Conservation (phyloP, 37 sponge, comb jelly and placozoan species). For the Beroe ovata region DNA sequence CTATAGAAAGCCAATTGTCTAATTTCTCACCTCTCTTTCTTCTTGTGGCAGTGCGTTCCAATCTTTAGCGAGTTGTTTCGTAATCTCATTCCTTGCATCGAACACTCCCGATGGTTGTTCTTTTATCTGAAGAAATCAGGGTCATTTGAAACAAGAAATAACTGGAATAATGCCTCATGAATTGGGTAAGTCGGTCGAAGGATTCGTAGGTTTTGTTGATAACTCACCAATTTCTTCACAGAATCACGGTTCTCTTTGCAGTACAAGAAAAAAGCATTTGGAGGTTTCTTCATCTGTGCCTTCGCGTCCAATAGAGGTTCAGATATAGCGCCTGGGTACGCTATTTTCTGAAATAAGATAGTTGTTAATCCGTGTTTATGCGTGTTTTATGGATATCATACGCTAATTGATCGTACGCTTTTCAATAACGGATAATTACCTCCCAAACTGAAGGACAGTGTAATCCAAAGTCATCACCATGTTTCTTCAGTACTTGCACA, state of each 20-base stretch:
- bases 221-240: slow-evolving; percentile 27
- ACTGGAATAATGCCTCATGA: too few species aligned
- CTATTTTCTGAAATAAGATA: slow-evolving; percentile 33
- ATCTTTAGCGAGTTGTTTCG: slow-evolving; percentile 40
- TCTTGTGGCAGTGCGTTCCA: slow-evolving; percentile 66
- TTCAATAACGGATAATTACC: too few species aligned
- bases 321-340: slow-evolving; percentile 61
- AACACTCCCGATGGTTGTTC: slow-evolving; percentile 28
- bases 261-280: slow-evolving; percentile 60
- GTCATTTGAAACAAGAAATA: too few species aligned
- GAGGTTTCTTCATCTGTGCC: slow-evolving; percentile 64
- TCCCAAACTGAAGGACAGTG: slow-evolving; percentile 66
- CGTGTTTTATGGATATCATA: too few species aligned
- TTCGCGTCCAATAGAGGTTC: slow-evolving; percentile 56
- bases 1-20: not conserved
- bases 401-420: too few species aligned
- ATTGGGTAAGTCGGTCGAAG: too few species aligned
- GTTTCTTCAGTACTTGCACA: slow-evolving; percentile 44
- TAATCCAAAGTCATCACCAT: slow-evolving; percentile 65
- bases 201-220: too few species aligned
- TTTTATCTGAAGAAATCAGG: not conserved
- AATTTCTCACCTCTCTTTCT: slow-evolving; percentile 8
- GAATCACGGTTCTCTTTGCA: slow-evolving; percentile 59
- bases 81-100: slow-evolving; percentile 52
- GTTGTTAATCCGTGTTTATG: too few species aligned